These are phyloP conservation scores for Scaptomyza pallida DNA, from an alignment of 1,140 invertebrate species.

Conservation along the genomic window DNA sequence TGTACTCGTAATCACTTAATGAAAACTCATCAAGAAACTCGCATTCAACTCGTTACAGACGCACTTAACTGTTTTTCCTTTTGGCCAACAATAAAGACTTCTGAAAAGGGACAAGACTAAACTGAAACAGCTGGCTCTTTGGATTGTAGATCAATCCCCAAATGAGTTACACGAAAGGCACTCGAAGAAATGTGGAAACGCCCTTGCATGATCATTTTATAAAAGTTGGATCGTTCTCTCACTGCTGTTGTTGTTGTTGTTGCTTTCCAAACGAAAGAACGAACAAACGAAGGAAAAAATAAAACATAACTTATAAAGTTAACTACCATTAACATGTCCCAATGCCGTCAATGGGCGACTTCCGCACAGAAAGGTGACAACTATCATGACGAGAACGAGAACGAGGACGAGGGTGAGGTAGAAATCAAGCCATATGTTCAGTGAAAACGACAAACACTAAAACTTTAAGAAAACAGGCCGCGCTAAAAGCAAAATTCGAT, in stretches of 20 bases:
- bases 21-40: constrained; percentile 20
- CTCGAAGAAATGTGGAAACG: constrained; percentile 11
- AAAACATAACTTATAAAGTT: constrained; percentile 73
- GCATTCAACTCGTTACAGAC: constrained; percentile 26
- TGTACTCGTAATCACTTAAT: constrained; percentile 44
- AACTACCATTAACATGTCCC: constrained; percentile 75
- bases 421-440: constrained; percentile 74
- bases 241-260: too few species aligned
- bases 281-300: neutral
- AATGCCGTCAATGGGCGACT: constrained; percentile 59
- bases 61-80: constrained; percentile 44
- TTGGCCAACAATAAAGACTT: constrained; percentile 61
- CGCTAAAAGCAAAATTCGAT: constrained; percentile 82
- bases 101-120: constrained; percentile 58
- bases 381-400: constrained; percentile 37
- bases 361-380: constrained; percentile 73
- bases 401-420: constrained; percentile 23
- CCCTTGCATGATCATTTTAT: constrained; percentile 41
- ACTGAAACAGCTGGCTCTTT: constrained; percentile 54
- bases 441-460: constrained; percentile 74
- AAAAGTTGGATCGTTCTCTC: constrained; percentile 12
- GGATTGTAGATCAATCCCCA: constrained; percentile 25
- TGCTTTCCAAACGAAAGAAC: neutral
- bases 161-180: constrained; percentile 14
- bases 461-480: constrained; percentile 71